phyloP scores from a whole-genome alignment of 2,113 vertebrate species.

The Hippocampus abdominalis region DNA sequence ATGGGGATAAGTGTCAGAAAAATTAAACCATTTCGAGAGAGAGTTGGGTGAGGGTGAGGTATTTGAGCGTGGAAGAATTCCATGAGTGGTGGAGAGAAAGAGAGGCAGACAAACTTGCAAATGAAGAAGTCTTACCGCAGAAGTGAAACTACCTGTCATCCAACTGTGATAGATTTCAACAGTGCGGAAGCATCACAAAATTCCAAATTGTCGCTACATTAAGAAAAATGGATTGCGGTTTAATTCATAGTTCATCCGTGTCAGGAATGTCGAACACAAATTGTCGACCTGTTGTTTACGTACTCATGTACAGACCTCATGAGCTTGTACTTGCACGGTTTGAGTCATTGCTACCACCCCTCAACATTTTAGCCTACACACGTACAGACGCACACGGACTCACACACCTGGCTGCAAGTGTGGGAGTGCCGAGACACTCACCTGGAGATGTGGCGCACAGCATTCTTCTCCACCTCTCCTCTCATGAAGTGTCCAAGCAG shows the following conservation, averaged over 20 bases:
- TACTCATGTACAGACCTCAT: not conserved
- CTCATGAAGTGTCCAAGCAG: slow-evolving; percentile 41
- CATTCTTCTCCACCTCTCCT: slow-evolving; percentile 69
- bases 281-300: not conserved
- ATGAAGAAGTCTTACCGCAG: not conserved
- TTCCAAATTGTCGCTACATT: not conserved
- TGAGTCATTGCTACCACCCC: slow-evolving; percentile 17
- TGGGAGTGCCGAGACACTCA: slow-evolving; percentile 62
- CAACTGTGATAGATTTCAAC: not conserved
- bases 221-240: not conserved
- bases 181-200: not conserved
- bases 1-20: not conserved
- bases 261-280: not conserved
- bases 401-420: slow-evolving; percentile 47
- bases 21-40: too few species aligned
- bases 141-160: not conserved
- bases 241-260: not conserved
- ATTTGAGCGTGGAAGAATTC: not conserved
- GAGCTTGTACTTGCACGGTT: slow-evolving; percentile 29
- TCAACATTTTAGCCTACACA: slow-evolving; percentile 38
- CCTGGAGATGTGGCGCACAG: slow-evolving; percentile 73
- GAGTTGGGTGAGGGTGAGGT: too few species aligned
- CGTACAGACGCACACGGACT: not conserved
- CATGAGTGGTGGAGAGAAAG: not conserved
- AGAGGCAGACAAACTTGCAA: not conserved